Conservation (phyloP, 2,113 vertebrate genomes). For the Prunella fulvescens region DNA sequence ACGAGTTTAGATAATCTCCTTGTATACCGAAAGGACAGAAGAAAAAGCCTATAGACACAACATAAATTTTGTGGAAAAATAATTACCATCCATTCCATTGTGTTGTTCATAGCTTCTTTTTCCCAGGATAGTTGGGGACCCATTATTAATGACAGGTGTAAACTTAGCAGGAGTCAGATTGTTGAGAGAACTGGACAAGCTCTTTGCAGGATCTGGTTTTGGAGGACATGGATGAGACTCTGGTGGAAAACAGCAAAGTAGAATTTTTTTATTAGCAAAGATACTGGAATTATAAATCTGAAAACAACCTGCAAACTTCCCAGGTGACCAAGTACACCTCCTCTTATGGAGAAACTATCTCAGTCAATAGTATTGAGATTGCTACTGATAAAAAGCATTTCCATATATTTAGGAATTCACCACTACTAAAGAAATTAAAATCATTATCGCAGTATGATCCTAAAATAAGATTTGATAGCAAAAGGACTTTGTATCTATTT, state of each 20-base stretch:
- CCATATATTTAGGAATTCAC: not conserved
- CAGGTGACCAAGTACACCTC: not conserved
- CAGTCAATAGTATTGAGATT: not conserved
- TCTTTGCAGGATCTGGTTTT: slow-evolving; percentile 83
- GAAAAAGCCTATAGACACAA: not conserved
- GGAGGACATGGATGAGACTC: slow-evolving; percentile 91
- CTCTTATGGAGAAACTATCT: not conserved
- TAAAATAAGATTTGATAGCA: not conserved
- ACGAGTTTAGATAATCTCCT: not conserved
- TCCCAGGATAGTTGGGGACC: slow-evolving; percentile 95
- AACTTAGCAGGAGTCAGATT: slow-evolving; percentile 89
- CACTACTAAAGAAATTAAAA: not conserved
- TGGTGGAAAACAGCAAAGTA: slow-evolving; percentile 39
- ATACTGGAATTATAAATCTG: not conserved
- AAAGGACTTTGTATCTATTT: not conserved
- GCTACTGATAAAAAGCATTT: not conserved
- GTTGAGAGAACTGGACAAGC: slow-evolving; percentile 79
- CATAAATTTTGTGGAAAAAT: not conserved
- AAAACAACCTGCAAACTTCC: not conserved
- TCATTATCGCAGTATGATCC: not conserved
- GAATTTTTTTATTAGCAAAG: not conserved
- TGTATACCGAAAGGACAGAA: not conserved
- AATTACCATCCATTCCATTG: slow-evolving; percentile 93
- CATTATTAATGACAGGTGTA: slow-evolving; percentile 91
- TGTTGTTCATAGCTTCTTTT: slow-evolving; percentile 96